Base-by-base conservation (phyloP, 2,797 vertebrate species). In the Simalia tracyae region DNA sequence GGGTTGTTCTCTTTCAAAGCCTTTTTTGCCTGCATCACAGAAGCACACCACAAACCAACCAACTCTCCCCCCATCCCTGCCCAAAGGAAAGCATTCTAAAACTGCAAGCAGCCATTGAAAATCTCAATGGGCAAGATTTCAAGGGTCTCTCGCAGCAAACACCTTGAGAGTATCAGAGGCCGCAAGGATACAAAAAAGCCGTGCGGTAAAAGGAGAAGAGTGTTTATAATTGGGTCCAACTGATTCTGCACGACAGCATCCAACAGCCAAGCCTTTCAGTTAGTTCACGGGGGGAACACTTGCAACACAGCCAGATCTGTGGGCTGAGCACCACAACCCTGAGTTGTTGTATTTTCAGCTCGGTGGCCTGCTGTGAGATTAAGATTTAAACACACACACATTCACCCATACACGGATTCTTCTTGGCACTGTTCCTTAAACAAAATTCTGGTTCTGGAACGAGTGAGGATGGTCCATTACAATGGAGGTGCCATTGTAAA, bases 241-340 rank as follows among this genome's bases (percentile, higher is more conserved):
- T 90, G 95, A 84, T 95, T 90, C 95, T 12, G 42, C 66, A 60
- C 60, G 86, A 61, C 64, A 91, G 93, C 28, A 46, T 92, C 59
- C 92, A 94, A 95, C 93, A 94, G 90, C 94, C 92, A 95, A 87
- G 95, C 91, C 93, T 92, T 91, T 92, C 88, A 95, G 95, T 94
- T 95, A 90, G 93, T 93, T 95, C 94, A 93, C 96, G 61, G 89
- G 7, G 0, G 94, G 92, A 89, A 88, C 54, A 88, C 90, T 93
- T 85, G 94, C 94, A 93, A 91, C 95, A 93, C 95, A 96, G 96
- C 72, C 94, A 96, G 95, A 97, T 96, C 95, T 95, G 93, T 96
- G 95, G 94, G 94, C 92, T 94, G 92, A 60, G 61, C 26, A 0
- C 91, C 96, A 96, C 94, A 95, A 93, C 95, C 50, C 50, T 54